Evolutionary conservation across 2,113 vertebrate genomes (phyloP).

Genomic region (Malurus melanocephalus): DNA sequence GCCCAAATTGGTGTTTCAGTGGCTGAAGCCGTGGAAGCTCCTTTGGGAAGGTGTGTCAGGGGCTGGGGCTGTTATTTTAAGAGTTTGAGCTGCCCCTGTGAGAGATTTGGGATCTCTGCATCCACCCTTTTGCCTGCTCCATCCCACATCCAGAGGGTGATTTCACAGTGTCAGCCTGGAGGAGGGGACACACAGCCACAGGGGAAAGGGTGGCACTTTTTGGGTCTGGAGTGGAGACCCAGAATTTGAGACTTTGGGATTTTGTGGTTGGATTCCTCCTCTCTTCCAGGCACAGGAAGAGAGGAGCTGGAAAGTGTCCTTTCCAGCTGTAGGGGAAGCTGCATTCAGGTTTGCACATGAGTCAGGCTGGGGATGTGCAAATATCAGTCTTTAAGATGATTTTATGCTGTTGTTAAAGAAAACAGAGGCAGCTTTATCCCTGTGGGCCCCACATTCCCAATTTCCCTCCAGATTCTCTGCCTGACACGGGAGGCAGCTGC

Average conservation of each 20-base stretch:
- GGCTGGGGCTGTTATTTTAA: not conserved
- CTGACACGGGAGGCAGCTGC: not conserved
- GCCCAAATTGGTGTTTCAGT: not conserved
- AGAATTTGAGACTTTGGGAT: accelerated
- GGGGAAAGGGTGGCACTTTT: accelerated
- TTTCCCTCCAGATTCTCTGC: not conserved
- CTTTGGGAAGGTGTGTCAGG: not conserved
- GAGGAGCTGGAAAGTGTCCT: no score
- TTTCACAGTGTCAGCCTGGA: accelerated
- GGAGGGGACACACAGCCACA: not conserved
- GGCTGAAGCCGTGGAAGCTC: not conserved
- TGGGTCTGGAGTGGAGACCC: not conserved
- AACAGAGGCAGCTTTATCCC: not conserved
- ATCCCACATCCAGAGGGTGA: no score
- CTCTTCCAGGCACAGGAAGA: not conserved
- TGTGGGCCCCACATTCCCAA: not conserved
- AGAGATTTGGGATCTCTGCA: not conserved
- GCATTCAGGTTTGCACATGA: not conserved
- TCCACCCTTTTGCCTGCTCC: not conserved
- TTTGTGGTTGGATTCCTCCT: not conserved
- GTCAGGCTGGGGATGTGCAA: not conserved
- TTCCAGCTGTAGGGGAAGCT: not conserved
- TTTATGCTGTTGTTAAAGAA: not conserved
- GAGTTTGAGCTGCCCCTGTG: not conserved
- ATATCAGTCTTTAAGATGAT: not conserved